Percentiles rank a stretch among this genome's conserved stretches.
phyloP scores from a whole-genome alignment of 2,888 invertebrate species.

The Dasysyrphus albostriatus region DNA sequence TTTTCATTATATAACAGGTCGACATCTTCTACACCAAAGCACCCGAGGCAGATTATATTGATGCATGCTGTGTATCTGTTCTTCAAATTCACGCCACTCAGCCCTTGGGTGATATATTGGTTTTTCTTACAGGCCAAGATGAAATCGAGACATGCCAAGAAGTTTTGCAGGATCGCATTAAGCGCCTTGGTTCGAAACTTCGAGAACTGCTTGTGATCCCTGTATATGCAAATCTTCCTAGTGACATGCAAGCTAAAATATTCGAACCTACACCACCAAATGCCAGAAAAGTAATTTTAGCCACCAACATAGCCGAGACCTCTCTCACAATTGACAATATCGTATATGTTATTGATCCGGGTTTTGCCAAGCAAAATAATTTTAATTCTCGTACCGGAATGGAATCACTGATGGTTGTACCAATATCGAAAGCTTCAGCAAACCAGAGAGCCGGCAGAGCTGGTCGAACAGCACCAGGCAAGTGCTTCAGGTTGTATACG shows the following conservation, averaged over 20 bases:
- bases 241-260: slow-evolving; percentile 99
- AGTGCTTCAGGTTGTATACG: slow-evolving; percentile 98
- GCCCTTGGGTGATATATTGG: slow-evolving; percentile 96
- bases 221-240: slow-evolving; percentile 98
- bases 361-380: slow-evolving; percentile 99
- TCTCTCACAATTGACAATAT: slow-evolving; percentile 99
- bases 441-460: slow-evolving; percentile 98
- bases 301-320: slow-evolving; percentile 99
- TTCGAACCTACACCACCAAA: slow-evolving; percentile 99
- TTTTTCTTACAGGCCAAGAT: slow-evolving; percentile 97
- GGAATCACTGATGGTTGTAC: slow-evolving; percentile 99
- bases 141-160: slow-evolving; percentile 96
- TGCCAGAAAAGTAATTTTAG: slow-evolving; percentile 97
- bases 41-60: slow-evolving; percentile 99
- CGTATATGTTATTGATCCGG: slow-evolving; percentile 99
- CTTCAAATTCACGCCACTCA: slow-evolving; percentile 99
- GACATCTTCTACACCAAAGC: slow-evolving; percentile 99
- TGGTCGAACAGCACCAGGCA: slow-evolving; percentile 97
- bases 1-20: slow-evolving; percentile 83
- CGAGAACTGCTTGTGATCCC: slow-evolving; percentile 96
- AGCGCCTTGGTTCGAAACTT: slow-evolving; percentile 96
- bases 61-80: slow-evolving; percentile 98
- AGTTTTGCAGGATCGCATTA: slow-evolving; percentile 94
- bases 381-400: slow-evolving; percentile 99
- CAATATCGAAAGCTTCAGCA: slow-evolving; percentile 98